Conservation (phyloP, 1,140 invertebrate genomes). For the Drosophila setifemur region DNA sequence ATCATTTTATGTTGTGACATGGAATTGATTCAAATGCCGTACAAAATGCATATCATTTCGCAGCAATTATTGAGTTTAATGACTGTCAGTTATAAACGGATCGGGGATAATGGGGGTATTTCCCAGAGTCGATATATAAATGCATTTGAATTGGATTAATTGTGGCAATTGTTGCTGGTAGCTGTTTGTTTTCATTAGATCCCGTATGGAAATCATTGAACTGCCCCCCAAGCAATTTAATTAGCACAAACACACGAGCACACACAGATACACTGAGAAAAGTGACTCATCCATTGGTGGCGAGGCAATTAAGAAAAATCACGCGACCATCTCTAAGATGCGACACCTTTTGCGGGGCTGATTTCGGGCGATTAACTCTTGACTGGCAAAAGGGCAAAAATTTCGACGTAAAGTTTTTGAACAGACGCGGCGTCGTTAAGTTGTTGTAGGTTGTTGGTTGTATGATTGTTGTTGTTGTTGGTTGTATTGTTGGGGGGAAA, state of each 20-base stretch:
- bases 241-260: slow-evolving; percentile 5
- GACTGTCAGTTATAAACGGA: slow-evolving; percentile 21
- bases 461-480: slow-evolving; percentile 14
- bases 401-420: slow-evolving; percentile 42
- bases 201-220: slow-evolving; percentile 44
- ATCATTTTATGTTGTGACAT: background rate
- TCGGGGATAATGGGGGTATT: slow-evolving; percentile 13
- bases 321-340: slow-evolving; percentile 24
- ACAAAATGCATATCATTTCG: background rate
- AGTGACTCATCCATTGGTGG: slow-evolving; percentile 7
- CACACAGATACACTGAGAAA: background rate
- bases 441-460: slow-evolving; percentile 21
- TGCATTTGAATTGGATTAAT: slow-evolving; percentile 44
- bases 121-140: slow-evolving; percentile 25
- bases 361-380: slow-evolving; percentile 49
- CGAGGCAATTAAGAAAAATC: background rate
- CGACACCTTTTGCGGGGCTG: slow-evolving; percentile 28
- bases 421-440: slow-evolving; percentile 55
- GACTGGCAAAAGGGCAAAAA: slow-evolving; percentile 54
- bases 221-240: slow-evolving; percentile 21
- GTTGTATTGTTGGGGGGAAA: slow-evolving; percentile 36
- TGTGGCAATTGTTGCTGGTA: slow-evolving; percentile 21
- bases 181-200: slow-evolving; percentile 28
- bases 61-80: slow-evolving; percentile 8
- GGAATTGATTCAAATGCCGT: too few relatives aligned